These are phyloP conservation scores for Microcebus lehilahytsara DNA, from an alignment of 2,113 vertebrate genomes.

Conservation along the genomic window DNA sequence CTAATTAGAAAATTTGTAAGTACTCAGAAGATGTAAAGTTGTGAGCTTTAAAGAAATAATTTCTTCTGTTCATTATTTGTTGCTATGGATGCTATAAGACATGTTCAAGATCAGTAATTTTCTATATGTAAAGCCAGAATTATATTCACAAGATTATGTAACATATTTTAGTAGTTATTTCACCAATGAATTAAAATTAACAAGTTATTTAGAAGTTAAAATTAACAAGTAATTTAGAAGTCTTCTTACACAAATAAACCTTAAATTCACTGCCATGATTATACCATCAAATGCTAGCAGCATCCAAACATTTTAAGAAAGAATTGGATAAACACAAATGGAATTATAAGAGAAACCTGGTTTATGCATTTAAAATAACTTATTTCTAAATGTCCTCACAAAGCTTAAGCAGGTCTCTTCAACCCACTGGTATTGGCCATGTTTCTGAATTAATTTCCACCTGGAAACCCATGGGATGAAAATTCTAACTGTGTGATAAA, in stretches of 20 bases:
- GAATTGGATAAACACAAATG: neutral
- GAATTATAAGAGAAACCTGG: neutral
- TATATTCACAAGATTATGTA: conserved; percentile 8
- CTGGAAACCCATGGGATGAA: conserved; percentile 77
- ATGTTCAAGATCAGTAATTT: neutral
- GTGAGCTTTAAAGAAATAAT: conserved; percentile 3
- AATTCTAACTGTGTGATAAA: conserved; percentile 85
- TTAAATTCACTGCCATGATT: neutral
- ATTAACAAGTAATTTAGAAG: neutral
- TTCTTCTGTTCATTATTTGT: conserved; percentile 43
- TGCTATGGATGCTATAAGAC: conserved; percentile 2
- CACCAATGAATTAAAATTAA: conserved; percentile 47
- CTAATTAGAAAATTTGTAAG: conserved; percentile 35
- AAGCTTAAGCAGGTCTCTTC: conserved; percentile 73
- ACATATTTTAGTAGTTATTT: conserved; percentile 37
- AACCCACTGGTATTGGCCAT: conserved; percentile 70
- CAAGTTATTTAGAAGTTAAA: neutral
- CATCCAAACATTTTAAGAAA: conserved; percentile 41
- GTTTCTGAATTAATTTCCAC: conserved; percentile 82
- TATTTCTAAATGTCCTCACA: conserved; percentile 72
- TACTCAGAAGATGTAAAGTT: conserved; percentile 24
- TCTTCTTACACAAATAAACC: conserved; percentile 29
- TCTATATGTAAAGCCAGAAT: conserved; percentile 42
- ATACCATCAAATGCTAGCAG: conserved; percentile 22
- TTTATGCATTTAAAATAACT: conserved; percentile 42